Evolutionary conservation across 2,888 invertebrate genomes (phyloP), one percentile per base, ranked within the genome.

Genomic region (Hydroisotoma schaefferi): DNA sequence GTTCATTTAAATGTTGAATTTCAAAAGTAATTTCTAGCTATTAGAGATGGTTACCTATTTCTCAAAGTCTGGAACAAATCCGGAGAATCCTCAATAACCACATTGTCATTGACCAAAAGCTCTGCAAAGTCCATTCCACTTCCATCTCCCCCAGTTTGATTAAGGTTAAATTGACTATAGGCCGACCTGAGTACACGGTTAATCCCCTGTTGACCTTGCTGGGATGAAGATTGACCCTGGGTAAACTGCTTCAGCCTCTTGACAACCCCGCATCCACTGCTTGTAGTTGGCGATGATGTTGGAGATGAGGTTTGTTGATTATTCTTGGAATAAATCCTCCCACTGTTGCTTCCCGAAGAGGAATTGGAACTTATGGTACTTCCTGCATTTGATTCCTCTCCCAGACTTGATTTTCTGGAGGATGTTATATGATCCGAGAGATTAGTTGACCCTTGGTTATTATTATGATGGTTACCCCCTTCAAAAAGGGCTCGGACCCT

Each of bases 401-500:
- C 49, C 6, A 49, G n/a, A 27, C 49, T 49, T 3, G 49, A 49
- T 23, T 49, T 49, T 22, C 49, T 49, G 27, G 49, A 49, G n/a
- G n/a, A n/a, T n/a, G n/a, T n/a, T n/a, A n/a, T n/a, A n/a, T n/a
- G n/a, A n/a, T n/a, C n/a, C n/a, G n/a, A n/a, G n/a, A n/a, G n/a
- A n/a, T n/a, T n/a, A n/a, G n/a, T n/a, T n/a, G n/a, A n/a, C n/a
- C n/a, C n/a, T n/a, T n/a, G n/a, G 22, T 6, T 23, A 23, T 46
- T 51, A 37, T 28, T 57, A n/a, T n/a, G n/a, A n/a, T n/a, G n/a
- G 6, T 26, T 23, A 22, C 54, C 15, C 22, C 25, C 43, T 53
- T 71, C 71, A 47, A 71, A 71, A 10, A 71, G 59, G 48, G 68
- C 71, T 46, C 71, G 63, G 46, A 71, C 71, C 57, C 63, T 63